Percentiles rank a stretch among this genome's conserved stretches.
These are phyloP conservation scores for Odontesthes bonariensis DNA, from an alignment of 2,113 vertebrate genomes.

Conservation along the genomic window DNA sequence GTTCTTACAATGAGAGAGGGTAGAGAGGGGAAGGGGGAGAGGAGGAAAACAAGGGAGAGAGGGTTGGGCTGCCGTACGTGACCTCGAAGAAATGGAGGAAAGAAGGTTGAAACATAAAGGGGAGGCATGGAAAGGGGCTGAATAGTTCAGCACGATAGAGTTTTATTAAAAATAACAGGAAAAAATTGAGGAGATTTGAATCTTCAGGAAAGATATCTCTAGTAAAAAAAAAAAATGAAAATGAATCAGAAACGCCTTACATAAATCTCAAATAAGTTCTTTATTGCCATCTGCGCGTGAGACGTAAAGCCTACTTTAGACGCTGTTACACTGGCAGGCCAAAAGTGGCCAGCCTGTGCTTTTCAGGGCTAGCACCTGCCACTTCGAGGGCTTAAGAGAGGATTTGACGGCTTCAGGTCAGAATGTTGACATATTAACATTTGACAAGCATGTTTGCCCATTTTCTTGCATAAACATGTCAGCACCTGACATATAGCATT, in stretches of 20 bases:
- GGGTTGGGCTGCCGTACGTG: conserved; percentile 7
- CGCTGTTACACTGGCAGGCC: too few relatives aligned
- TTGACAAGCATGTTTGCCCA: too few relatives aligned
- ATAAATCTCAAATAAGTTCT: not conserved
- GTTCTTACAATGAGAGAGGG: conserved; percentile 63
- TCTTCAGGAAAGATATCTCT: not conserved
- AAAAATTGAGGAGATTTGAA: not conserved
- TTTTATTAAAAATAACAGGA: conserved; percentile 10
- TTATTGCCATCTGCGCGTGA: not conserved
- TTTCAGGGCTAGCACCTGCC: too few relatives aligned
- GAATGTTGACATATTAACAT: too few relatives aligned
- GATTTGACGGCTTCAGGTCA: too few relatives aligned
- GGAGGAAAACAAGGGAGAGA: not conserved
- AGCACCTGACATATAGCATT: too few relatives aligned
- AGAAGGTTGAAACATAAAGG: conserved; percentile 35
- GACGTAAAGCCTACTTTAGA: not conserved
- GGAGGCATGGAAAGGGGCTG: conserved; percentile 8
- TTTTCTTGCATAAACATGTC: too few relatives aligned
- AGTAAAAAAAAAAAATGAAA: not conserved
- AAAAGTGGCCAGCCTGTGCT: too few relatives aligned
- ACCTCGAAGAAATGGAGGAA: conserved; percentile 36
- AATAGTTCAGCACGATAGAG: conserved; percentile 17
- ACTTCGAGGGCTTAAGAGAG: too few relatives aligned
- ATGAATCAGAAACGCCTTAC: not conserved
- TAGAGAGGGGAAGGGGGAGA: conserved; percentile 11